A percentile compares a stretch with the other conserved stretches of the same genome.
Evolutionary conservation across 2,888 invertebrate genomes (phyloP).

Genomic region (Reticulitermes lucifugus): DNA sequence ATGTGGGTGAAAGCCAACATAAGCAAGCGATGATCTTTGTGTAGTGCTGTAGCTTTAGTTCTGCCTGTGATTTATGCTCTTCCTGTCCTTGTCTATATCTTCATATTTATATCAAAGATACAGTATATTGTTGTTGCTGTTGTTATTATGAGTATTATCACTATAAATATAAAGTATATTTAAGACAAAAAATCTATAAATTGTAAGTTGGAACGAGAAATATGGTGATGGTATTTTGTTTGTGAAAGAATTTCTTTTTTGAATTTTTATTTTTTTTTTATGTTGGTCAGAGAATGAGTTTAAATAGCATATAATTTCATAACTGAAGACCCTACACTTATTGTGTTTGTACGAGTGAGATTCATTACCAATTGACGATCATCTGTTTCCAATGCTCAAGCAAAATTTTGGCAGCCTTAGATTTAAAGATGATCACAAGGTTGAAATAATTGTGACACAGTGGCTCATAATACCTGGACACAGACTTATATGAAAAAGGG

Average conservation of each 20-base stretch:
- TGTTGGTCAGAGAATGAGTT: too few species aligned
- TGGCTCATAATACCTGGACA: background rate
- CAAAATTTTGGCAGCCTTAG: too few species aligned
- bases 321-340: too few species aligned
- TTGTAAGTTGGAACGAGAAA: background rate
- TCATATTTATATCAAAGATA: background rate
- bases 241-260: background rate
- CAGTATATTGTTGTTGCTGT: slow-evolving; percentile 7
- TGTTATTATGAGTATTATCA: slow-evolving; percentile 8
- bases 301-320: too few species aligned
- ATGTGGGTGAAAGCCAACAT: background rate
- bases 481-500: too few species aligned
- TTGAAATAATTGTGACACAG: background rate
- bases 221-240: background rate
- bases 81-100: background rate
- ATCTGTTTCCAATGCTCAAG: too few species aligned
- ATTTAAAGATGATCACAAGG: background rate
- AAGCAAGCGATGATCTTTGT: background rate
- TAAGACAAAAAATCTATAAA: background rate
- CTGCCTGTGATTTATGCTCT: background rate
- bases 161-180: background rate
- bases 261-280: too few species aligned
- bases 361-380: too few species aligned
- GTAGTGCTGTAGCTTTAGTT: background rate
- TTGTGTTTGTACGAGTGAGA: too few species aligned